Base-by-base conservation (phyloP, 2,113 vertebrate genomes). In the Leuciscus idus region DNA sequence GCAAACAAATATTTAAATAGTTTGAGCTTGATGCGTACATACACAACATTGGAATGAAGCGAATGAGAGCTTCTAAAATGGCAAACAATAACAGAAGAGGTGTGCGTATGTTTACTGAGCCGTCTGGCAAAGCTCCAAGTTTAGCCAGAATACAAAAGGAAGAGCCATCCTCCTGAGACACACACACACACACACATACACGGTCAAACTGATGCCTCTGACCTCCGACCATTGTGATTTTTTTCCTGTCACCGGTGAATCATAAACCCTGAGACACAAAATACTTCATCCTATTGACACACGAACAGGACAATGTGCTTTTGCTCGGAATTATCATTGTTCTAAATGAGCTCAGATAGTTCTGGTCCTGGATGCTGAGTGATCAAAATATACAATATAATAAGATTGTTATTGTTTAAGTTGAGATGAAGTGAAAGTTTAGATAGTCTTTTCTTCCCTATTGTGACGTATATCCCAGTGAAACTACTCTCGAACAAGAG, bases 171-270 rank as follows among this genome's bases (percentile, higher is more conserved):
- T 52, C 48, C 50, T 62, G 17, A 78, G 28, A 57, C 52, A 50
- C 48, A 17, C 77, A 72, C 70, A 61, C 62, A 26, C 26, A 26
- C 26, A 26, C 75, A 76, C 76, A 50, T 30, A 28, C 26, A 68
- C 19, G 3, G 61, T 66, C 79, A 88, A 36, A 84, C 43, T 21
- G 46, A 85, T 81, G 55, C 68, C 19, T 74, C 75, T 62, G 55
- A 81, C 78, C 82, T 46, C 64, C 15, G 66, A 80, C 75, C 36
- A 87, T 84, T 84, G 86, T 87, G 59, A 12, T 8, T 30, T 39
- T 68, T 55, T 88, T 83, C 84, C 62, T 61, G 21, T 33, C n/a
- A 55, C 17, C 26, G 19, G 23, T 61, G 75, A 68, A 84, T 70
- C 81, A 70, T 78, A 19, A 81, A 64, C 68, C 28, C 6, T 19